Evolutionary conservation across 2,888 invertebrate species (phyloP).

Genomic region (Xylota segnis): DNA sequence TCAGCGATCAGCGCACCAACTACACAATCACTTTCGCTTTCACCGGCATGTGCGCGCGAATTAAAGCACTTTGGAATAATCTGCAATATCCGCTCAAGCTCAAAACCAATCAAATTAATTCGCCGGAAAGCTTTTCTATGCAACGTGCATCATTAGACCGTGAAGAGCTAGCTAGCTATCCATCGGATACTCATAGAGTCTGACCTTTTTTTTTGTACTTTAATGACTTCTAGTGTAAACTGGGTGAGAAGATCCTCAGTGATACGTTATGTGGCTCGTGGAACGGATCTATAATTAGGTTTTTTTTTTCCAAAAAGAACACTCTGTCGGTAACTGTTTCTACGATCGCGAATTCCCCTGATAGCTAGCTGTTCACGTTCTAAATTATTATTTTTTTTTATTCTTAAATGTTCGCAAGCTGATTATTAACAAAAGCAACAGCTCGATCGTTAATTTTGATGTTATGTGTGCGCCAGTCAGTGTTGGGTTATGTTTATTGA

Average conservation of each 20-base stretch:
- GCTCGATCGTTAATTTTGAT: conserved; percentile 7
- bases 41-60: not conserved
- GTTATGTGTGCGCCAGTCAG: not conserved
- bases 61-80: not conserved
- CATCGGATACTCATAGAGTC: conserved; percentile 36
- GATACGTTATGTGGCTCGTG: not conserved
- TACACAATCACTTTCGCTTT: conserved; percentile 21
- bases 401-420: not conserved
- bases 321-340: conserved; percentile 17
- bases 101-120: conserved; percentile 7
- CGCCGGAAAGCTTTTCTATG: not conserved
- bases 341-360: conserved; percentile 17
- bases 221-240: not conserved
- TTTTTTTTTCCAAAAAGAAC: not conserved
- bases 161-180: conserved; percentile 24
- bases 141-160: conserved; percentile 38
- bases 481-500: conserved; percentile 9
- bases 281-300: conserved; percentile 33
- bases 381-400: conserved; percentile 33
- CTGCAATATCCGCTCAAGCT: conserved; percentile 21
- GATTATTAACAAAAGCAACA: conserved; percentile 13
- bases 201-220: conserved; percentile 3
- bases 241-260: not conserved
- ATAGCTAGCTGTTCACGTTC: conserved; percentile 45
- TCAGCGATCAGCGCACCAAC: conserved; percentile 6